phyloP scores from a whole-genome alignment of 1,140 invertebrate species.

The Diorhabda sublineata region DNA sequence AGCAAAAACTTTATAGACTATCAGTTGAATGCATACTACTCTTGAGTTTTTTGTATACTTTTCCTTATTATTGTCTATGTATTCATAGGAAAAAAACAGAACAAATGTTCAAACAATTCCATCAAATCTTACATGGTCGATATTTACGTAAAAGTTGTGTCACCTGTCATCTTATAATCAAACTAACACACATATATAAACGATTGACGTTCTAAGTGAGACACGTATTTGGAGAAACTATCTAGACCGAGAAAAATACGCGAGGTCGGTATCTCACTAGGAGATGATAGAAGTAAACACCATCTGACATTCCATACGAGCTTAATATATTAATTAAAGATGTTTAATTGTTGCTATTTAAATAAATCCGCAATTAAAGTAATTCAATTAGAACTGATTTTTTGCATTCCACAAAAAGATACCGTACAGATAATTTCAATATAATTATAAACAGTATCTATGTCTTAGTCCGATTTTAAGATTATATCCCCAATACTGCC shows the following conservation, averaged over 20 bases:
- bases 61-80: not conserved
- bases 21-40: too few species aligned
- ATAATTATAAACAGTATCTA: too few species aligned
- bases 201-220: conserved; percentile 7
- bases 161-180: conserved; percentile 4
- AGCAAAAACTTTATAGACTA: too few species aligned
- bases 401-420: conserved; percentile 5
- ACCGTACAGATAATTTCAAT: not conserved
- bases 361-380: conserved; percentile 10
- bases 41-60: too few species aligned
- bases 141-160: conserved; percentile 12
- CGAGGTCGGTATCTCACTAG: conserved; percentile 17
- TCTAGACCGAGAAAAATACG: conserved; percentile 13
- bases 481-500: too few species aligned
- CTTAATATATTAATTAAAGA: conserved; percentile 20
- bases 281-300: conserved; percentile 14
- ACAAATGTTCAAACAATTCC: not conserved
- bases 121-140: conserved; percentile 6
- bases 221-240: conserved; percentile 6
- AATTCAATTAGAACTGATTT: conserved; percentile 14
- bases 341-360: conserved; percentile 9
- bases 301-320: conserved; percentile 9
- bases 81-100: not conserved
- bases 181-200: conserved; percentile 5
- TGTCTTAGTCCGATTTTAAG: too few species aligned